Base-by-base conservation (phyloP, 2,888 invertebrate genomes). In the Hofmannophila pseudospretella region DNA sequence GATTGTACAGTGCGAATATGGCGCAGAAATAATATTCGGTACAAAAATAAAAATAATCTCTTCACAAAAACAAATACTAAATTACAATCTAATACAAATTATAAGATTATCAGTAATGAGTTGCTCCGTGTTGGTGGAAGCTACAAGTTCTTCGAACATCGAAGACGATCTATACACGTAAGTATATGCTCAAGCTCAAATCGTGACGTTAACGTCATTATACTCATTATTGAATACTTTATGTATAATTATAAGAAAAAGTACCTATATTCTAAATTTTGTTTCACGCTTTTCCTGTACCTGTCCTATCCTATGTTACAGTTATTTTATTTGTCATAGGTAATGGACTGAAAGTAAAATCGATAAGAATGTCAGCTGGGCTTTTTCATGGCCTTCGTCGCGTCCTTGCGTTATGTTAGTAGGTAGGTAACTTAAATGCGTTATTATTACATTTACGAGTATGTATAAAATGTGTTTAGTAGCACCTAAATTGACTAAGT, bases 91-190 rank as follows among this genome's bases (percentile, higher is more conserved):
- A 25, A 32, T 42, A 34, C 13, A 34, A 36, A 13, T 14, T 32
- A 39, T 5, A 34, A 36, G 30, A 44, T 34, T 38, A 22, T 5
- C 38, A 66, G 67, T 61, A 51, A 75, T 78, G 76, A 76, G 65
- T 45, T 60, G 62, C 43, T 57, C 77, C 1, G 64, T 73, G 50
- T 38, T 76, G 26, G 66, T 73, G 20, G 79, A 78, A 46, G 73
- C 75, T 1, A 70, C 72, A 4, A 74, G 76, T 46, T 74, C 76
- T 33, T 71, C 80, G 7, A 65, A 47, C 41, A 44, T 58, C 32
- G 70, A 70, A 32, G 82, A 78, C 39, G 82, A 82, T 39, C 47
- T 78, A 1, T 82, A 84, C 49, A 68, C 74, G 84, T 84, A 58
- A 74, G 84, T 75, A 44, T n/a, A 5, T n/a, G n/a, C n/a, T n/a